Percentiles rank a stretch among this genome's conserved stretches.
These are phyloP conservation scores for Mesitornis unicolor DNA, from an alignment of 2,113 vertebrate genomes.

Conservation along the genomic window DNA sequence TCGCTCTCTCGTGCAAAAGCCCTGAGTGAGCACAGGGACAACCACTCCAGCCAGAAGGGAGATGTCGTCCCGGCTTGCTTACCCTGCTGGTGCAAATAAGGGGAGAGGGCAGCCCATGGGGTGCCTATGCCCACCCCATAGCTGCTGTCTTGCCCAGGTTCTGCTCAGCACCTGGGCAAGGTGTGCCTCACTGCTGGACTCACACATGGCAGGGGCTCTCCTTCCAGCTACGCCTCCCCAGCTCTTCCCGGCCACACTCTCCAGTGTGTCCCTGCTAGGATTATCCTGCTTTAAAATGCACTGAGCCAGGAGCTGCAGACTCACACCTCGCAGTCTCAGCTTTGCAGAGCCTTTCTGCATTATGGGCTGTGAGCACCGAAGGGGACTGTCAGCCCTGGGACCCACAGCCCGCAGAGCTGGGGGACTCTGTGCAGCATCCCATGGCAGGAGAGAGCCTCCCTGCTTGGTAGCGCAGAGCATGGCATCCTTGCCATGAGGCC, in stretches of 20 bases:
- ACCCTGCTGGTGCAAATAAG: not conserved
- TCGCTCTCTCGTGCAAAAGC: not conserved
- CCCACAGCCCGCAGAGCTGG: not conserved
- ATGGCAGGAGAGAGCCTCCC: not conserved
- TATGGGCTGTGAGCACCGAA: not conserved
- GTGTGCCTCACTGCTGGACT: not conserved
- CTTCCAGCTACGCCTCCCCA: not conserved
- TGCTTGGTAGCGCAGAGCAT: fast-evolving
- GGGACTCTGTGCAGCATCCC: not conserved
- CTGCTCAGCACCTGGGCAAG: not conserved
- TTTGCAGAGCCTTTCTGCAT: not conserved
- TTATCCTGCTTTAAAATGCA: not conserved
- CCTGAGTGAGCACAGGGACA: not conserved
- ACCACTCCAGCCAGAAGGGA: not conserved
- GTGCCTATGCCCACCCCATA: not conserved
- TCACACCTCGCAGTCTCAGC: not conserved
- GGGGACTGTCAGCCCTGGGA: not conserved
- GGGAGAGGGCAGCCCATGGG: too few relatives aligned
- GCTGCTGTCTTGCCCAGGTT: not conserved
- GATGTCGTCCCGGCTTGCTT: not conserved
- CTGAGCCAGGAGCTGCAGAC: not conserved
- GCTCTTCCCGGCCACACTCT: not conserved
- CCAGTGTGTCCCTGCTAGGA: not conserved
- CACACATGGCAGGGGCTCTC: not conserved
- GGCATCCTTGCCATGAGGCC: not conserved